Conservation (phyloP, 2,113 vertebrate genomes). For the Heteronetta atricapilla region DNA sequence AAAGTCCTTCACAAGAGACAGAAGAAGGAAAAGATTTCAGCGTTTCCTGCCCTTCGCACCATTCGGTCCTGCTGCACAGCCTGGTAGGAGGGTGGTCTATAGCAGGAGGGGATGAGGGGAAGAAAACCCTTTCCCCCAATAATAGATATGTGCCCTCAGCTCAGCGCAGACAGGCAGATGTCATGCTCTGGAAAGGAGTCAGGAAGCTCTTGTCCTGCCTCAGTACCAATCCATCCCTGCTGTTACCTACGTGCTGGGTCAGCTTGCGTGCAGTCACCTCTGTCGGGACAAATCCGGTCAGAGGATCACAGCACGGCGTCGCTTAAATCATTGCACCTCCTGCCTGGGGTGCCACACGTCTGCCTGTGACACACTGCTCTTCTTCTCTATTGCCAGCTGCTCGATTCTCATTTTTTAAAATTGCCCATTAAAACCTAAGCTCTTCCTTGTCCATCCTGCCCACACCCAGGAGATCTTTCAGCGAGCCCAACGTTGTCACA, state of each 20-base stretch:
- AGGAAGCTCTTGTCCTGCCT: background rate
- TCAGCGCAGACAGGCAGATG: background rate
- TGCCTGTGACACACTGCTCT: background rate
- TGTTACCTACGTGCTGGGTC: background rate
- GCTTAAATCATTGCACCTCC: background rate
- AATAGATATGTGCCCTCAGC: background rate
- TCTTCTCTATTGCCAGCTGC: background rate
- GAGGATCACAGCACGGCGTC: background rate
- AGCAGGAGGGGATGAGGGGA: background rate
- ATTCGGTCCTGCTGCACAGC: background rate
- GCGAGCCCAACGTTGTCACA: background rate
- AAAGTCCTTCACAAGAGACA: background rate
- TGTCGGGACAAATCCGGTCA: too few species aligned
- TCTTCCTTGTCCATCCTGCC: background rate
- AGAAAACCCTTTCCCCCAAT: background rate
- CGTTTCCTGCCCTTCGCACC: background rate
- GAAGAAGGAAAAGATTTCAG: background rate
- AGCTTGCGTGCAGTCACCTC: background rate
- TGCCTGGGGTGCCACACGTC: background rate
- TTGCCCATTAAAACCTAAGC: background rate
- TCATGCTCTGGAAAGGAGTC: background rate
- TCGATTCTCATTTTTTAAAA: background rate
- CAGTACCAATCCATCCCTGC: fast-evolving
- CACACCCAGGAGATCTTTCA: background rate
- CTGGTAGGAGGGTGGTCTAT: background rate